These are phyloP conservation scores for Serinus canaria DNA, from an alignment of 2,113 vertebrate species.

Conservation along the genomic window DNA sequence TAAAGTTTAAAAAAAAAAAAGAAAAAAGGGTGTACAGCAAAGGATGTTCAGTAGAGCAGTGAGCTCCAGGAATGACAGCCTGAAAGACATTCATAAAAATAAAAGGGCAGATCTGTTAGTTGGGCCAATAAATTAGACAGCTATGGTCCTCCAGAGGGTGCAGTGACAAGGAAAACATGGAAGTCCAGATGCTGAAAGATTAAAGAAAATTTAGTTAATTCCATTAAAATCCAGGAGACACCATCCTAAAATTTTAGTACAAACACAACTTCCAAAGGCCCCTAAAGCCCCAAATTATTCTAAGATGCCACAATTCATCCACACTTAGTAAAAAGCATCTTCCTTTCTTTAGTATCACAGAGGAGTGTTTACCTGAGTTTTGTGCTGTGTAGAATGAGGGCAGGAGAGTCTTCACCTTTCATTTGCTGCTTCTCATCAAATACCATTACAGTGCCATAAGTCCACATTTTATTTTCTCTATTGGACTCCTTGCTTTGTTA, in stretches of 20 bases:
- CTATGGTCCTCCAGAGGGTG: background rate
- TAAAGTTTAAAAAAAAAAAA: background rate
- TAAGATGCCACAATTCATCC: background rate
- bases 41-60: too few relatives aligned
- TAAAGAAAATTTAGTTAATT: background rate
- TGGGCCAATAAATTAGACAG: background rate
- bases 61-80: background rate
- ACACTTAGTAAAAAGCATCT: background rate
- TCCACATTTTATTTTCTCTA: background rate
- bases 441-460: background rate
- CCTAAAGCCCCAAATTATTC: background rate
- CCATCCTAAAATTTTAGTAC: background rate
- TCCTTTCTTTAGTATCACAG: background rate
- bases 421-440: background rate
- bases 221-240: background rate
- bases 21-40: rapidly evolving
- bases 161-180: background rate
- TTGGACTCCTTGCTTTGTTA: background rate
- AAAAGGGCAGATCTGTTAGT: background rate
- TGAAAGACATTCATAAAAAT: background rate
- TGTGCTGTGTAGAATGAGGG: background rate
- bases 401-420: background rate
- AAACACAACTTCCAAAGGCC: background rate
- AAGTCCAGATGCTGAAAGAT: background rate
- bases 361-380: background rate